Conservation (phyloP, 2,888 invertebrate species). For the Ectemnius lituratus region DNA sequence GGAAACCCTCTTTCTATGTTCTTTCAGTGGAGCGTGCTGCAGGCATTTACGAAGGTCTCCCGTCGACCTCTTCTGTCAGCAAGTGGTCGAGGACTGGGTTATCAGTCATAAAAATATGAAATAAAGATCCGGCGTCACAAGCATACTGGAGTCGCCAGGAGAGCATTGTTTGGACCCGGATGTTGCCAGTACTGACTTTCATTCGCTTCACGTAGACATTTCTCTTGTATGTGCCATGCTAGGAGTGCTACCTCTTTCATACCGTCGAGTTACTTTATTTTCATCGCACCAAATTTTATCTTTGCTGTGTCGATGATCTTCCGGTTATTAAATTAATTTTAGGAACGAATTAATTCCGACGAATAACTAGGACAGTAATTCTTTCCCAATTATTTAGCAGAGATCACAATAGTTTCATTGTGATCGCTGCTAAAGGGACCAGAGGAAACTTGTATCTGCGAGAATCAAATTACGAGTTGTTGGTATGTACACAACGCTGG, state of each 20-base stretch:
- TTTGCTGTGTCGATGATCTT: background rate
- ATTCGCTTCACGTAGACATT: conserved; percentile 1
- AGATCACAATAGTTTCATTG: too few relatives aligned
- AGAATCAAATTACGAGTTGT: too few relatives aligned
- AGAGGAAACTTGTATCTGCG: too few relatives aligned
- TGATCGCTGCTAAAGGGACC: too few relatives aligned
- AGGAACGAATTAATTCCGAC: too few relatives aligned
- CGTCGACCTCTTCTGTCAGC: too few relatives aligned
- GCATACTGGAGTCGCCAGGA: conserved; percentile 20
- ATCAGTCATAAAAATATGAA: conserved; percentile 52
- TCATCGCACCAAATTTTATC: background rate
- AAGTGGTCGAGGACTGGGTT: conserved; percentile 19
- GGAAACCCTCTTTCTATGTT: too few relatives aligned
- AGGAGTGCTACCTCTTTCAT: background rate
- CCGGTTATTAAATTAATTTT: background rate
- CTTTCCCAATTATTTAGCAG: background rate
- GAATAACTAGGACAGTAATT: background rate
- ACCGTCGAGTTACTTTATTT: background rate
- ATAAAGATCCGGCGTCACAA: conserved; percentile 54
- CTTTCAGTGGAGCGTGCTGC: background rate
- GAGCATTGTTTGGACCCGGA: conserved; percentile 13
- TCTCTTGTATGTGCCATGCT: background rate
- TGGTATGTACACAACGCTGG: conserved; percentile 38
- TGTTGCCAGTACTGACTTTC: conserved; percentile 4
- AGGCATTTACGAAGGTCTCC: background rate